Evolutionary conservation across 2,113 vertebrate genomes (phyloP).

Genomic region (Lipophrys pholis): DNA sequence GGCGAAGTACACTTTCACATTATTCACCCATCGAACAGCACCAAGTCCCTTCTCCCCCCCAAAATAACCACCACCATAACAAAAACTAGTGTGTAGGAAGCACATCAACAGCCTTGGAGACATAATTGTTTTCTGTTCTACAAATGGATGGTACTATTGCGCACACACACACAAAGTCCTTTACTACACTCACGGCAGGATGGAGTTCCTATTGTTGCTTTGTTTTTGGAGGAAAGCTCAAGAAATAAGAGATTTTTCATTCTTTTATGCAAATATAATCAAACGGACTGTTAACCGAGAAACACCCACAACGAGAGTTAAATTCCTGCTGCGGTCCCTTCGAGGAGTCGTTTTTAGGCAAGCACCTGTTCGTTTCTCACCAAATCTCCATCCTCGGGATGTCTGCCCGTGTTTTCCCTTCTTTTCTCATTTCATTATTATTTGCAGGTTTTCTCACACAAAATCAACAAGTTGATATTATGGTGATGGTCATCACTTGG

Average conservation of each 20-base stretch:
- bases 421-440: conserved; percentile 1
- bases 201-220: conserved; percentile 25
- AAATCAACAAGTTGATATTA: conserved; percentile 37
- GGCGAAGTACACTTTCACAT: conserved; percentile 62
- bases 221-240: conserved; percentile 39
- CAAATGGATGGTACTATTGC: conserved; percentile 45
- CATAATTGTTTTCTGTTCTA: conserved; percentile 46
- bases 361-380: conserved; percentile 17
- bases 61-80: conserved; percentile 68
- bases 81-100: conserved; percentile 69
- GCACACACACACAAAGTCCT: conserved; percentile 50
- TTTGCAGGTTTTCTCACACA: conserved; percentile 9
- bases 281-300: conserved; percentile 17
- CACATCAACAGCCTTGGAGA: conserved; percentile 59
- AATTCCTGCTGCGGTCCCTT: conserved; percentile 23
- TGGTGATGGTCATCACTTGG: conserved; percentile 70
- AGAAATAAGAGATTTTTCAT: conserved; percentile 37
- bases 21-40: conserved; percentile 71
- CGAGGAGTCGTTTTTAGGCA: conserved; percentile 13
- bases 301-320: conserved; percentile 16
- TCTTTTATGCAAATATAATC: conserved; percentile 47
- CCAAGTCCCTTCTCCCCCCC: conserved; percentile 53
- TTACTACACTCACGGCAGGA: conserved; percentile 62
- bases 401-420: neutral
- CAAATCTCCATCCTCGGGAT: neutral